Percentiles rank a stretch among this genome's conserved stretches.
Evolutionary conservation across 2,888 invertebrate genomes (phyloP).

Genomic region (Schrankia costaestrigalis): DNA sequence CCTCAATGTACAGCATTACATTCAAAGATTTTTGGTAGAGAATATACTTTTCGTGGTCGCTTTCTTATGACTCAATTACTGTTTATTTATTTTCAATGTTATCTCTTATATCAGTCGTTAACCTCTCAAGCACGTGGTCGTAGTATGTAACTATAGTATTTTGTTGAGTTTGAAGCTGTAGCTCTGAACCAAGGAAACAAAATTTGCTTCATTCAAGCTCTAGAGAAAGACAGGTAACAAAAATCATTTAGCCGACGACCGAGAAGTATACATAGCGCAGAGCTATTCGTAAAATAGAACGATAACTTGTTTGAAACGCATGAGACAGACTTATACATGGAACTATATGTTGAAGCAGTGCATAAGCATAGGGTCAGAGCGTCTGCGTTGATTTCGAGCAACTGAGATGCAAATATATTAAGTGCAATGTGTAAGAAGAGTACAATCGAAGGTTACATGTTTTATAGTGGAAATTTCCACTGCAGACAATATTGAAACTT

Average conservation of each 20-base stretch:
- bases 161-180: slow-evolving; percentile 79
- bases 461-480: slow-evolving; percentile 79
- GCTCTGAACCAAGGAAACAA: slow-evolving; percentile 75
- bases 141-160: slow-evolving; percentile 73
- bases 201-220: slow-evolving; percentile 76
- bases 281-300: slow-evolving; percentile 81
- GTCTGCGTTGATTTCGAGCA: slow-evolving; percentile 66
- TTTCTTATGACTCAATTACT: slow-evolving; percentile 37
- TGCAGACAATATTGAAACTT: slow-evolving; percentile 78
- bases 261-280: slow-evolving; percentile 80
- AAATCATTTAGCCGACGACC: slow-evolving; percentile 77
- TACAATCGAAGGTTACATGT: slow-evolving; percentile 69
- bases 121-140: slow-evolving; percentile 73
- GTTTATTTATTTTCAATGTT: slow-evolving; percentile 74
- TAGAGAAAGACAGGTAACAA: slow-evolving; percentile 80
- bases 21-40: too few relatives aligned
- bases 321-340: slow-evolving; percentile 54
- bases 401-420: slow-evolving; percentile 53
- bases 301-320: slow-evolving; percentile 58
- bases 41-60: slow-evolving; percentile 16
- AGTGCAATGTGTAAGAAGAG: slow-evolving; percentile 47
- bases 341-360: slow-evolving; percentile 49
- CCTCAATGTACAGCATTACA: too few relatives aligned
- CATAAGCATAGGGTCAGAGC: slow-evolving; percentile 68
- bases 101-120: slow-evolving; percentile 75